Percentiles rank a stretch among this genome's conserved stretches.
Evolutionary conservation across 2,113 vertebrate genomes (phyloP).

Genomic region (Xiphophorus maculatus): DNA sequence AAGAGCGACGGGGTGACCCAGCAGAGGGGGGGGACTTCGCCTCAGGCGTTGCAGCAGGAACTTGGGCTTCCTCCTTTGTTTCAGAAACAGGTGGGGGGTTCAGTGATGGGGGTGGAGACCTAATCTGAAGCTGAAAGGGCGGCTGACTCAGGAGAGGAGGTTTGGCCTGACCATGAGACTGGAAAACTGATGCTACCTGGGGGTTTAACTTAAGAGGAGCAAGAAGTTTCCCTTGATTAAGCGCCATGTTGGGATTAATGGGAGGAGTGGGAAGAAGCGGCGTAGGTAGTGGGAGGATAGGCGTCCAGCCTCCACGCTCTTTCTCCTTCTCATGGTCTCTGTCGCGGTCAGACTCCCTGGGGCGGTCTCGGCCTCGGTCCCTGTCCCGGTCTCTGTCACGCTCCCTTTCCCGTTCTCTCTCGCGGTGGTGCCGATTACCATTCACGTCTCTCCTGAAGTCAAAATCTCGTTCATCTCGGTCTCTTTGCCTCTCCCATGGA

Average conservation of each 20-base stretch:
- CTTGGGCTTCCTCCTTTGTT: conserved; percentile 32
- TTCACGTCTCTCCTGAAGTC: conserved; percentile 96
- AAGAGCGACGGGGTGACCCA: conserved; percentile 19
- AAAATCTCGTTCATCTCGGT: conserved; percentile 95
- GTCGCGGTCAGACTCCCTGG: conserved; percentile 77
- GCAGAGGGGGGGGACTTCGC: conserved; percentile 15
- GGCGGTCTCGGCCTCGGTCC: conserved; percentile 64
- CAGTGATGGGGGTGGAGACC: conserved; percentile 52
- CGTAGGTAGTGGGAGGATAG: conserved; percentile 72
- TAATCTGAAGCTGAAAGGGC: conserved; percentile 34
- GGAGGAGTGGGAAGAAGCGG: conserved; percentile 75
- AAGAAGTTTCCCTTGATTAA: conserved; percentile 71
- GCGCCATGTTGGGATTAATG: conserved; percentile 67
- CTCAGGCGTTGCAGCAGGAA: conserved; percentile 23
- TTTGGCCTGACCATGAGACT: conserved; percentile 63
- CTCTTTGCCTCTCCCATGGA: conserved; percentile 95
- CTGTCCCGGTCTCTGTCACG: conserved; percentile 59
- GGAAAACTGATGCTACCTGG: conserved; percentile 58
- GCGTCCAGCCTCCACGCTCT: conserved; percentile 73
- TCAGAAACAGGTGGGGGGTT: conserved; percentile 23
- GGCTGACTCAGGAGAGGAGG: conserved; percentile 52
- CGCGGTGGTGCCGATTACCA: conserved; percentile 89
- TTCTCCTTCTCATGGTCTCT: conserved; percentile 67
- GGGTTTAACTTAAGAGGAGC: conserved; percentile 69
- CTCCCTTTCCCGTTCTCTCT: conserved; percentile 79